Conservation (phyloP, 2,113 vertebrate genomes). For the Oncorhynchus nerka region DNA sequence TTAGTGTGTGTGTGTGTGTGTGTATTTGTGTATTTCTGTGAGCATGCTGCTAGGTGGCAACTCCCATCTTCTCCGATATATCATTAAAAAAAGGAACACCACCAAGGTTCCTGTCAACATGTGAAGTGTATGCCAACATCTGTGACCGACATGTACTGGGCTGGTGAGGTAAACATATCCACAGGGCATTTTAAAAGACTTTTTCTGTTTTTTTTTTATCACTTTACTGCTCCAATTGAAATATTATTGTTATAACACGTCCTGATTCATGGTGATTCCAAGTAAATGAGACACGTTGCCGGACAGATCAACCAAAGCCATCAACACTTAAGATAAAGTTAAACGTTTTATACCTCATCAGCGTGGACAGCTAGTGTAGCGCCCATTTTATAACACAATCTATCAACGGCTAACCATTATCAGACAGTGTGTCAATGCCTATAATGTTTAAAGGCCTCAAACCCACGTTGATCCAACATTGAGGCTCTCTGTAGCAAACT, state of each 20-base stretch:
- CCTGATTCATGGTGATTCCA: not conserved
- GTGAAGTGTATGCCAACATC: not conserved
- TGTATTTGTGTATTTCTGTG: not conserved
- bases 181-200: not conserved
- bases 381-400: not conserved
- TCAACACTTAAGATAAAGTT: not conserved
- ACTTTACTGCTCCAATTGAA: constrained; percentile 14
- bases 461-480: too few species aligned
- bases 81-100: not conserved
- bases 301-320: not conserved
- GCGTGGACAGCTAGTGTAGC: not conserved
- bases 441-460: too few species aligned
- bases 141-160: not conserved
- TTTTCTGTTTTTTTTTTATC: not conserved
- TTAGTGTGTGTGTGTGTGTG: not conserved
- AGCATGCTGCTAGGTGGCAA: not conserved
- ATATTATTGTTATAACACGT: not conserved
- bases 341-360: not conserved
- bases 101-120: not conserved
- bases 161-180: not conserved
- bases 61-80: not conserved
- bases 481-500: too few species aligned
- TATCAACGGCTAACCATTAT: too few species aligned
- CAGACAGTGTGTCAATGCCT: too few species aligned
- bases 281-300: not conserved